These are phyloP conservation scores for Agrenia bidenticulata DNA, from an alignment of 2,888 invertebrate genomes.

Conservation along the genomic window DNA sequence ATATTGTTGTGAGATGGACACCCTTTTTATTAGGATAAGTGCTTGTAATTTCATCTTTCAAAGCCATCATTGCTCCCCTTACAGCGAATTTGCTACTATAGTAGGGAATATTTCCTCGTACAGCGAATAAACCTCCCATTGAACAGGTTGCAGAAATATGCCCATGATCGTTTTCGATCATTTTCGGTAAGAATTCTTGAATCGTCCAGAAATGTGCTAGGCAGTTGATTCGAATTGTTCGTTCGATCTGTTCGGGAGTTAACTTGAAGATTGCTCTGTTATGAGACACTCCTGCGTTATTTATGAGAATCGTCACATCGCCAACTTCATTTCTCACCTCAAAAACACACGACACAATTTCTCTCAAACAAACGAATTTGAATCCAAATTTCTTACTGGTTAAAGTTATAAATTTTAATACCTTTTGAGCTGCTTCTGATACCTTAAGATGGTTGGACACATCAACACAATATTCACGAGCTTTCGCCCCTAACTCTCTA, in stretches of 20 bases:
- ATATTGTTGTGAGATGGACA: constrained; percentile 8
- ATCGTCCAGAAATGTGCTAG: constrained; percentile 67
- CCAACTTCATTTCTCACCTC: constrained; percentile 62
- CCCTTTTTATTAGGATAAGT: background rate
- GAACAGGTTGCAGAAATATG: constrained; percentile 66
- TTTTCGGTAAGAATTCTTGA: constrained; percentile 64
- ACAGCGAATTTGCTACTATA: constrained; percentile 7
- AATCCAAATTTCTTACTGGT: too few relatives aligned
- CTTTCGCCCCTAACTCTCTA: background rate
- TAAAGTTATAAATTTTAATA: background rate
- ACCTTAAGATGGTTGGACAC: background rate
- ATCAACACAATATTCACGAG: constrained; percentile 1
- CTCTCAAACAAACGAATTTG: too few relatives aligned
- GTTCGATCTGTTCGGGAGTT: constrained; percentile 61
- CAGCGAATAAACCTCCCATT: constrained; percentile 61
- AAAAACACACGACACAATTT: too few relatives aligned
- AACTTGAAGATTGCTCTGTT: constrained; percentile 66
- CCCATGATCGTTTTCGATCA: constrained; percentile 64
- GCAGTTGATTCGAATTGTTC: constrained; percentile 63
- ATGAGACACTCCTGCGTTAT: constrained; percentile 85
- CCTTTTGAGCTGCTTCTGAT: background rate
- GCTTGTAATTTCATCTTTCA: background rate
- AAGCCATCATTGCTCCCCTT: constrained; percentile 7
- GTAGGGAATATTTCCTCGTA: constrained; percentile 4
- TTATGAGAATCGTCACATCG: constrained; percentile 66